Percentiles rank a stretch among this genome's conserved stretches.
phyloP scores from a whole-genome alignment of 92 coral and sea anemone species.

The Blastomussa wellsi region DNA sequence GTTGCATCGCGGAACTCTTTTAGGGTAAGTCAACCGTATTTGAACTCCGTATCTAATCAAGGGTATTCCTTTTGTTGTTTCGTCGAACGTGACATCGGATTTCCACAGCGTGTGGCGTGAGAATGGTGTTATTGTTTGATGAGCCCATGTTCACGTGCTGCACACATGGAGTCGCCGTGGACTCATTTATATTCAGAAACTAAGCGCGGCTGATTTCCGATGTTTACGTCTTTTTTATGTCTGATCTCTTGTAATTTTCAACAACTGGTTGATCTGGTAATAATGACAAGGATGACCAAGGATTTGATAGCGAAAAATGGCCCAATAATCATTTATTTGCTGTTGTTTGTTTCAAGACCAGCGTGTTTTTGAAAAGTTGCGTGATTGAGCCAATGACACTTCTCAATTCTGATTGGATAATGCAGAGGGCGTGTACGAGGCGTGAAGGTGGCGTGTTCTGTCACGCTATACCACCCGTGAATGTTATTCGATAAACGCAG shows the following conservation, averaged over 20 bases:
- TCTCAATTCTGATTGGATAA: constrained; percentile 26
- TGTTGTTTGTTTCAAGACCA: background rate
- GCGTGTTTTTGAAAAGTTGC: background rate
- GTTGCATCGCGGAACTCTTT: background rate
- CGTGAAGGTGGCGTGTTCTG: constrained; percentile 48
- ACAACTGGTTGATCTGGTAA: background rate
- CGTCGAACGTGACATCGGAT: constrained; percentile 24
- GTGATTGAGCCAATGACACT: background rate
- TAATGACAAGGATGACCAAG: background rate
- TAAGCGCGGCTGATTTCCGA: background rate
- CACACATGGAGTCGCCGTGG: constrained; percentile 53
- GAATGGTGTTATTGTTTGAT: constrained; percentile 17
- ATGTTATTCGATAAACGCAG: background rate
- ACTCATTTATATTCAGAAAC: background rate
- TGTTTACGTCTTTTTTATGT: background rate
- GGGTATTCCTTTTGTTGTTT: background rate
- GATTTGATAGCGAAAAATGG: background rate
- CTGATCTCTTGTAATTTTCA: background rate
- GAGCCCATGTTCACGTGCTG: constrained; percentile 63
- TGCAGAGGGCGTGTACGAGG: constrained; percentile 19
- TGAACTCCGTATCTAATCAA: background rate
- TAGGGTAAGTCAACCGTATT: background rate
- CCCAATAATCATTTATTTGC: background rate
- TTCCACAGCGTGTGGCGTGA: constrained; percentile 31
- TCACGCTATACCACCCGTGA: constrained; percentile 26